Evolutionary conservation across 2,888 invertebrate species (phyloP).

Genomic region (Agrilus cyanescens): DNA sequence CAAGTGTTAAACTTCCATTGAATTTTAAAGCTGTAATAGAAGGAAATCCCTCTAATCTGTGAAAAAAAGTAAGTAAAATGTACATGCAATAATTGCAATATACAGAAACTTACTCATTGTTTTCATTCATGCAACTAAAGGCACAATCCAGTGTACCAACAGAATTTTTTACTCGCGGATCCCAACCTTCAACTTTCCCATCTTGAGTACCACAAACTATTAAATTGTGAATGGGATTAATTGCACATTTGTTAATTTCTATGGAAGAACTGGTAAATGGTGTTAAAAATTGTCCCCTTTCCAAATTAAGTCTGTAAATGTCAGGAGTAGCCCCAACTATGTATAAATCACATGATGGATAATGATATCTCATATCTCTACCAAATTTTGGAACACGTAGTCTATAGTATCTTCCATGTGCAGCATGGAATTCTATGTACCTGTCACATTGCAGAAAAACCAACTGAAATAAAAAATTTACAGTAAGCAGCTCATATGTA

Average conservation of each 20-base stretch:
- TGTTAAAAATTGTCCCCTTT: slow-evolving; percentile 87
- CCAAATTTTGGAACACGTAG: slow-evolving; percentile 92
- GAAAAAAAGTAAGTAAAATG: slow-evolving; percentile 18
- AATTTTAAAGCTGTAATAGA: slow-evolving; percentile 69
- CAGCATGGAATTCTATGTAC: slow-evolving; percentile 91
- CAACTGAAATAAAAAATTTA: slow-evolving; percentile 47
- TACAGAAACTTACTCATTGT: slow-evolving; percentile 38
- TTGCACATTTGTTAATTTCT: slow-evolving; percentile 69
- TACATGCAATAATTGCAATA: not conserved
- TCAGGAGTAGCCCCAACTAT: slow-evolving; percentile 82
- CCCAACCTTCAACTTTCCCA: slow-evolving; percentile 94
- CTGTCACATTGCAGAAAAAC: slow-evolving; percentile 83
- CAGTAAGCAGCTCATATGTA: slow-evolving; percentile 5
- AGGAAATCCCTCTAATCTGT: slow-evolving; percentile 52
- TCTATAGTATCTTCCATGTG: slow-evolving; percentile 82
- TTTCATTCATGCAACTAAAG: slow-evolving; percentile 44
- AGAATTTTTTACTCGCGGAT: slow-evolving; percentile 67
- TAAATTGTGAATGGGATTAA: slow-evolving; percentile 83
- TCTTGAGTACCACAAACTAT: slow-evolving; percentile 78
- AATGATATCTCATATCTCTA: slow-evolving; percentile 84
- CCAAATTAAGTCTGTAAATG: slow-evolving; percentile 88
- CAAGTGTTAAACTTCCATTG: slow-evolving; percentile 64
- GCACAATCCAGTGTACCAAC: slow-evolving; percentile 82
- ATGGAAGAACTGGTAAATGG: slow-evolving; percentile 66
- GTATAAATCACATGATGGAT: slow-evolving; percentile 81